Conservation (phyloP, 2,797 vertebrate species). For the Sebastes itinus region DNA sequence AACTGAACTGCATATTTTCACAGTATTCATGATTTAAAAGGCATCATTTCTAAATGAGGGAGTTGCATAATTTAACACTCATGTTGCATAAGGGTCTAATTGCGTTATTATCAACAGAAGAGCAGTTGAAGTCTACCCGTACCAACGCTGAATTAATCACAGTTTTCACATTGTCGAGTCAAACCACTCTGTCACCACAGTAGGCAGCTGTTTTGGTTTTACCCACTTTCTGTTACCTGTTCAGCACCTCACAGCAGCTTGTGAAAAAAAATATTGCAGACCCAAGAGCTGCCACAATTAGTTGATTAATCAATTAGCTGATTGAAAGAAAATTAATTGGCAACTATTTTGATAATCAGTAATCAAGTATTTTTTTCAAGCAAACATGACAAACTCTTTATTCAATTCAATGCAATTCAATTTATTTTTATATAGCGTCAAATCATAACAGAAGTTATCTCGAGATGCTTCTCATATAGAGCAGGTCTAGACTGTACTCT, state of each 20-base stretch:
- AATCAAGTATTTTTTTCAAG: neutral
- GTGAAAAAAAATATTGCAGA: neutral
- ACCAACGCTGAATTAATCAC: neutral
- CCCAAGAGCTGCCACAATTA: neutral
- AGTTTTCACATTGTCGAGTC: neutral
- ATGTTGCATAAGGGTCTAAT: constrained; percentile 50
- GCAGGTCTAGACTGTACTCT: too few species aligned
- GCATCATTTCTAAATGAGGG: constrained; percentile 38
- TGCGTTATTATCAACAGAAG: constrained; percentile 32
- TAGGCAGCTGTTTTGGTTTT: neutral
- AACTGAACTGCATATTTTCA: constrained; percentile 45
- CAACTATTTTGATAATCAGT: neutral
- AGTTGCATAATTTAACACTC: constrained; percentile 50
- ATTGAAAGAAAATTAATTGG: neutral
- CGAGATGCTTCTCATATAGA: too few species aligned
- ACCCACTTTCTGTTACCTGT: neutral
- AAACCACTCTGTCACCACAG: neutral
- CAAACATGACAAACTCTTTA: neutral
- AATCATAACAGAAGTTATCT: too few species aligned
- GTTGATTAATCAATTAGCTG: neutral
- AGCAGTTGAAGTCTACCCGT: neutral
- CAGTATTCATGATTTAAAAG: constrained; percentile 41
- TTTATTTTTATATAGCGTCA: too few species aligned
- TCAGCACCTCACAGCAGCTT: neutral
- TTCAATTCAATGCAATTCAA: too few species aligned